These are phyloP conservation scores for Aptenodytes patagonicus DNA, from an alignment of 2,113 vertebrate genomes.

Conservation along the genomic window DNA sequence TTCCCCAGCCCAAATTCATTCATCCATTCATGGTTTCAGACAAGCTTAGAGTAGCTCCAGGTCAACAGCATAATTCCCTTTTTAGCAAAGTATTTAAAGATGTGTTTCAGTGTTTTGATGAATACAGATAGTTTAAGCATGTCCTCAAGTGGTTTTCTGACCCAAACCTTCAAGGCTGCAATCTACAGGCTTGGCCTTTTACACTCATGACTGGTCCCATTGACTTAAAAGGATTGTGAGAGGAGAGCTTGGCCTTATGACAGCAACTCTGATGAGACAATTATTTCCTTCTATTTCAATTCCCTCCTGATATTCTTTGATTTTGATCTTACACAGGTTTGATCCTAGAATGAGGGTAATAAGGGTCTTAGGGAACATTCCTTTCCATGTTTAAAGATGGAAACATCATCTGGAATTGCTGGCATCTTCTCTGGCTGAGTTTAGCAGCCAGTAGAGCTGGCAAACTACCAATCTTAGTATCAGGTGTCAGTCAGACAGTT, in stretches of 20 bases:
- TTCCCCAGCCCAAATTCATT: background rate
- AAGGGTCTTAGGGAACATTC: background rate
- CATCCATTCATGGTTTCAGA: background rate
- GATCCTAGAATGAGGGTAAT: background rate
- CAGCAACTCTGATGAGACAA: background rate
- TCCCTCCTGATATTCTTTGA: background rate
- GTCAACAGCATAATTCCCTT: background rate
- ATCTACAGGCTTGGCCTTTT: background rate
- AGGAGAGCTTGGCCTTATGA: background rate
- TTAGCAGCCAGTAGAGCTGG: background rate
- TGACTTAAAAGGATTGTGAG: background rate
- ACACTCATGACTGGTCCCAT: background rate
- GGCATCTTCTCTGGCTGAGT: background rate
- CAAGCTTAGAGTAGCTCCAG: background rate
- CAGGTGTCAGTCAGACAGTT: background rate
- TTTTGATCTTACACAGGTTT: background rate
- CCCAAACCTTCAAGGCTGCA: background rate
- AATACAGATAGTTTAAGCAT: background rate
- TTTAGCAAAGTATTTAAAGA: background rate
- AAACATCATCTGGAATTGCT: background rate
- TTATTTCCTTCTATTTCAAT: background rate
- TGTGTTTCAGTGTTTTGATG: background rate
- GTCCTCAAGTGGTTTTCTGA: background rate
- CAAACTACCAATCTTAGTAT: background rate
- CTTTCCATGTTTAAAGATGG: background rate